Conservation (phyloP, 1,140 invertebrate genomes). For the Lepidurus arcticus region DNA sequence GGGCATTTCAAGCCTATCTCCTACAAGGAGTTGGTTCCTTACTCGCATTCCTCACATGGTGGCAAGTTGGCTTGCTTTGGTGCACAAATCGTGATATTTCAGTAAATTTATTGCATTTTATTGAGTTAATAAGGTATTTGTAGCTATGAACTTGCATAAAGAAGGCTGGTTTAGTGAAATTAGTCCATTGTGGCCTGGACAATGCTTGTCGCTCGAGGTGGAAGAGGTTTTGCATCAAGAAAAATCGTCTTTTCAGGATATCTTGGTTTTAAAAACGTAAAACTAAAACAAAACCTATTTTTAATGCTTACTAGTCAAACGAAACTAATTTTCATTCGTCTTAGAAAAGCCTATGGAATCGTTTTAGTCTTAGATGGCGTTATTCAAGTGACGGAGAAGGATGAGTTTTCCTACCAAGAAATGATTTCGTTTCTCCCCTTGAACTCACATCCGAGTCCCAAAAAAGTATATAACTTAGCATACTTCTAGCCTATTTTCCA, state of each 20-base stretch:
- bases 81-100: too few species aligned
- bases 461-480: conserved; percentile 58
- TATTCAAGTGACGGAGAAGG: conserved; percentile 91
- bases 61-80: too few species aligned
- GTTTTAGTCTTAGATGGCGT: conserved; percentile 90
- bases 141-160: conserved; percentile 56
- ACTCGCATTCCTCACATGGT: too few species aligned
- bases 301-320: conserved; percentile 24
- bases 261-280: conserved; percentile 84
- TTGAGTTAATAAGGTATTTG: too few species aligned
- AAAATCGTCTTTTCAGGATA: conserved; percentile 82
- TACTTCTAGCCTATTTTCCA: neutral
- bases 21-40: too few species aligned
- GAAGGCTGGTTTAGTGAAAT: conserved; percentile 88
- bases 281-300: too few species aligned
- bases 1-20: too few species aligned
- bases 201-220: conserved; percentile 82
- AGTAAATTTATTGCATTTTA: too few species aligned
- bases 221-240: conserved; percentile 74
- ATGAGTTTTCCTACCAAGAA: conserved; percentile 98
- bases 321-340: conserved; percentile 35
- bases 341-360: conserved; percentile 76
- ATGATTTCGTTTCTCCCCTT: conserved; percentile 94
- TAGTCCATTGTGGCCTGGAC: conserved; percentile 83
- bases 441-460: conserved; percentile 82